These are phyloP conservation scores for Sceliomorpha sp. DNA, from an alignment of 2,888 invertebrate genomes.

Conservation along the genomic window DNA sequence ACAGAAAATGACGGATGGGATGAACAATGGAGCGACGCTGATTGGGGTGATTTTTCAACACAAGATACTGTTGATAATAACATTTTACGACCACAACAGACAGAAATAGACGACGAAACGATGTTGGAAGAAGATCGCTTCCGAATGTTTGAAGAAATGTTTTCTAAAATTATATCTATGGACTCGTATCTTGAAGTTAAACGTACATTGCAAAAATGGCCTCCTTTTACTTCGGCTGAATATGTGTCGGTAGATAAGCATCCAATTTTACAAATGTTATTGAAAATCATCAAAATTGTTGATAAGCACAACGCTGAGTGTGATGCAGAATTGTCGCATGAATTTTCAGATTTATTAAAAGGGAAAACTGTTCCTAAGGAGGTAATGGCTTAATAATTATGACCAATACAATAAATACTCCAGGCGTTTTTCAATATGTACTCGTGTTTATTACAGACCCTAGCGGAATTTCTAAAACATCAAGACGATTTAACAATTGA, in stretches of 20 bases:
- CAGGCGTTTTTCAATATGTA: slow-evolving; percentile 1
- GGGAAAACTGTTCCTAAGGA: slow-evolving; percentile 57
- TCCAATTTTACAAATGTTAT: slow-evolving; percentile 62
- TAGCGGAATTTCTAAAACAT: slow-evolving; percentile 65
- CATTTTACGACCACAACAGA: slow-evolving; percentile 38
- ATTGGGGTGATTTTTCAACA: slow-evolving; percentile 71
- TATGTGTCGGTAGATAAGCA: slow-evolving; percentile 62
- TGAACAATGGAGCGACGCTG: slow-evolving; percentile 65
- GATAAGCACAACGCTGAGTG: slow-evolving; percentile 54
- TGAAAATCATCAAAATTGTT: slow-evolving; percentile 56
- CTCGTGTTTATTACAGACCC: slow-evolving; percentile 56
- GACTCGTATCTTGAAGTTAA: slow-evolving; percentile 67
- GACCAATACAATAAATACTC: too few relatives aligned
- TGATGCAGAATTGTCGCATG: slow-evolving; percentile 63
- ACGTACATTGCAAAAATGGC: slow-evolving; percentile 64
- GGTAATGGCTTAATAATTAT: slow-evolving; percentile 50
- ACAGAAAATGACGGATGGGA: slow-evolving; percentile 49
- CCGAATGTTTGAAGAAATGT: slow-evolving; percentile 61
- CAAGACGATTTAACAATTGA: slow-evolving; percentile 59
- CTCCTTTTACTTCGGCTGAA: slow-evolving; percentile 61
- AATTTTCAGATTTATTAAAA: slow-evolving; percentile 69
- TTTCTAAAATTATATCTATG: slow-evolving; percentile 58
- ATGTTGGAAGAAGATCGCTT: slow-evolving; percentile 67
- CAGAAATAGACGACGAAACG: slow-evolving; percentile 39
- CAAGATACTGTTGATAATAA: slow-evolving; percentile 34